These are phyloP conservation scores for Aspidiotus rigidus DNA, from an alignment of 2,888 invertebrate genomes.

Conservation along the genomic window DNA sequence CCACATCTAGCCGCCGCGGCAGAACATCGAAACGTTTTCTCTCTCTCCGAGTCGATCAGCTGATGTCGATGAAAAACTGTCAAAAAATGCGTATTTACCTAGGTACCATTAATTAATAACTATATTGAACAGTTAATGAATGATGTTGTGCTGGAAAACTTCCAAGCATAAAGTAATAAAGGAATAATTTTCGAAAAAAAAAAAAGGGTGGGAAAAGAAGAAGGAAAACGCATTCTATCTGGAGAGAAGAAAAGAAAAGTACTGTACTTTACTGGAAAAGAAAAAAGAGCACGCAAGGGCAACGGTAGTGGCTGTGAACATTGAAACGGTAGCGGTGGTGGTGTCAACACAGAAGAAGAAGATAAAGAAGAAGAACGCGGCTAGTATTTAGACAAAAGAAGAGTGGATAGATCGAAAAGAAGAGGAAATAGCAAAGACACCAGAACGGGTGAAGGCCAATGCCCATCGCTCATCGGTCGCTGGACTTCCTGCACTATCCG, in stretches of 20 bases:
- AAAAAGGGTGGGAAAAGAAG: slow-evolving; percentile 10
- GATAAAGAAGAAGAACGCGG: background rate
- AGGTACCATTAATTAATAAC: background rate
- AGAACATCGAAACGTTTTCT: slow-evolving; percentile 11
- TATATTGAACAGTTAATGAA: too few species aligned
- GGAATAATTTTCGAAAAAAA: background rate
- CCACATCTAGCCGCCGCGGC: background rate
- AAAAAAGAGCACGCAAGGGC: too few species aligned
- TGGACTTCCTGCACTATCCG: slow-evolving; percentile 29
- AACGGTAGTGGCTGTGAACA: too few species aligned
- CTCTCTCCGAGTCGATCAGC: slow-evolving; percentile 14
- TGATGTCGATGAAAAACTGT: slow-evolving; percentile 12
- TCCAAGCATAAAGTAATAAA: background rate
- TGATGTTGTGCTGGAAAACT: background rate
- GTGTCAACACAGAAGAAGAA: too few species aligned
- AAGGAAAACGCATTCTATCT: background rate
- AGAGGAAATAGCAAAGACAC: slow-evolving; percentile 24
- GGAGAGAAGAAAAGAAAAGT: background rate
- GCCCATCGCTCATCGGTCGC: slow-evolving; percentile 28
- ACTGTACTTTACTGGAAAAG: background rate
- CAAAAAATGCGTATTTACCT: background rate
- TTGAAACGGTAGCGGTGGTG: too few species aligned
- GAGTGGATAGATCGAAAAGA: slow-evolving; percentile 1
- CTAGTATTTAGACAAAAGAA: slow-evolving; percentile 18
- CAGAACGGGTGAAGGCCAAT: slow-evolving; percentile 28